phyloP scores from a whole-genome alignment of 1,140 invertebrate species.

The Heliconius hewitsoni region DNA sequence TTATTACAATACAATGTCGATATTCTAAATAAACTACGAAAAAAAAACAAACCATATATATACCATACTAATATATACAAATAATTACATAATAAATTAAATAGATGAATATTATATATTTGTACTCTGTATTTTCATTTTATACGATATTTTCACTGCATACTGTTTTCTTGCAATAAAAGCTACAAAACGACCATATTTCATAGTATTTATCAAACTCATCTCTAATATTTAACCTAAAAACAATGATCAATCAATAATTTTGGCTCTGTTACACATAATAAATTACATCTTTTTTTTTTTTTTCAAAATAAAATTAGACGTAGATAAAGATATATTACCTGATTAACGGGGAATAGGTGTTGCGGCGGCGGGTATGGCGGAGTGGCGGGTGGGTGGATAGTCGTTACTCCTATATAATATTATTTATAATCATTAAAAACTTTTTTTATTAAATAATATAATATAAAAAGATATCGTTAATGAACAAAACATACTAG shows the following conservation, averaged over 20 bases:
- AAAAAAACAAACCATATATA: too few species aligned
- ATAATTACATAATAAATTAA: too few species aligned
- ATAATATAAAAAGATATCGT: too few species aligned
- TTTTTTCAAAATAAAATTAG: background rate
- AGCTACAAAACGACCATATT: background rate
- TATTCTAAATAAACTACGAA: too few species aligned
- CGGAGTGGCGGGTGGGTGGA: conserved; percentile 62
- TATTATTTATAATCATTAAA: background rate
- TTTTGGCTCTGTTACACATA: too few species aligned
- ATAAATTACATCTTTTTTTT: background rate
- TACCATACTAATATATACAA: too few species aligned
- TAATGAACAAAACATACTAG: too few species aligned
- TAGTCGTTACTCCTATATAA: conserved; percentile 57
- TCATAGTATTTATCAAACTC: background rate
- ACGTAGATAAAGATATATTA: conserved; percentile 30
- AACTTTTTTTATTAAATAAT: background rate
- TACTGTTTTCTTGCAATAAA: background rate
- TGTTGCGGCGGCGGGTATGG: conserved; percentile 71
- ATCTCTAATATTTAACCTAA: too few species aligned
- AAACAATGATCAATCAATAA: too few species aligned
- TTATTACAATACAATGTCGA: too few species aligned
- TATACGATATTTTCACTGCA: background rate
- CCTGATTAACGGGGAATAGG: conserved; percentile 69
- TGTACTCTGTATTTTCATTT: too few species aligned
- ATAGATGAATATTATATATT: too few species aligned